Conservation (phyloP, 2,888 invertebrate species). For the Ophion costatus region DNA sequence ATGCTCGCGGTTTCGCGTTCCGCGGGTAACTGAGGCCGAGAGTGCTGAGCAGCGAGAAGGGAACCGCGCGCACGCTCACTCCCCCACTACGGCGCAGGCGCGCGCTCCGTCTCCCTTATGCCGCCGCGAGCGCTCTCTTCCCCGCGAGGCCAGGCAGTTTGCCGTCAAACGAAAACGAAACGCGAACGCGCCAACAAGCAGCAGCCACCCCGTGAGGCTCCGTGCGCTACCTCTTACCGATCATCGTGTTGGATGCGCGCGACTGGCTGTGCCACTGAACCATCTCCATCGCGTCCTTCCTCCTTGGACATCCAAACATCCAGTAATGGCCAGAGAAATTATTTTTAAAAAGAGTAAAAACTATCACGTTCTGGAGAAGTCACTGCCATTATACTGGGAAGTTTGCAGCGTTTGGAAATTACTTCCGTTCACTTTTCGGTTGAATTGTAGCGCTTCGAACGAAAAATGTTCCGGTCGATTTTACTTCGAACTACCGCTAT, state of each 20-base stretch:
- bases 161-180: conserved; percentile 71
- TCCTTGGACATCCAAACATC: not conserved
- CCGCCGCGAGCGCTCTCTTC: conserved; percentile 11
- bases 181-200: conserved; percentile 50
- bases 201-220: conserved; percentile 67
- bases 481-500: too few relatives aligned
- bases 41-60: conserved; percentile 55
- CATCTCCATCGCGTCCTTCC: not conserved
- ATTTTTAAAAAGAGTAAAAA: too few relatives aligned
- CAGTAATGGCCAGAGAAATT: too few relatives aligned
- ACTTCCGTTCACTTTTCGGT: too few relatives aligned
- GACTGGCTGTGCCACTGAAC: conserved; percentile 12
- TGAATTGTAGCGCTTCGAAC: too few relatives aligned
- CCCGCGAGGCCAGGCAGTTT: conserved; percentile 8
- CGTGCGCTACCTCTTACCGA: conserved; percentile 3
- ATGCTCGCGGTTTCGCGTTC: conserved; percentile 79
- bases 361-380: too few relatives aligned
- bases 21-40: conserved; percentile 79
- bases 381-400: too few relatives aligned
- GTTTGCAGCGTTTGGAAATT: too few relatives aligned
- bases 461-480: too few relatives aligned
- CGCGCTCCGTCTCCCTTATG: conserved; percentile 2
- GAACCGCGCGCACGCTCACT: conserved; percentile 49
- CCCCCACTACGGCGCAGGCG: not conserved
- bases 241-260: not conserved